A percentile compares a stretch with the other conserved stretches of the same genome.
These are phyloP conservation scores for Etheostoma nigrum DNA, from an alignment of 2,797 vertebrate species.

Conservation along the genomic window DNA sequence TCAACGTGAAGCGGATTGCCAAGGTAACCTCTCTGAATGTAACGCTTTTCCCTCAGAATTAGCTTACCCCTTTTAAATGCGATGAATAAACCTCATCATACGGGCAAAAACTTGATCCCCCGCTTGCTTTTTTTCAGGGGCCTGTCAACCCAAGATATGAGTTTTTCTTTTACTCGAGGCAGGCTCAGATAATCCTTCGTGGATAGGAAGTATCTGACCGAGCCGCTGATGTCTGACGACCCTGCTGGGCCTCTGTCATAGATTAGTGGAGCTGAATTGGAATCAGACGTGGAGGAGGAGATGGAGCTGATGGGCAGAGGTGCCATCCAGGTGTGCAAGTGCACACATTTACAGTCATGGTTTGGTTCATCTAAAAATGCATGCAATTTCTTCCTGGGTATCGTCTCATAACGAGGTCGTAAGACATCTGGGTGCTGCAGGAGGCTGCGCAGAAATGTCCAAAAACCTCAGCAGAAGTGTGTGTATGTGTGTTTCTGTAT, in stretches of 20 bases:
- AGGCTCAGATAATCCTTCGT: slow-evolving; percentile 66
- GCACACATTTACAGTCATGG: slow-evolving; percentile 57
- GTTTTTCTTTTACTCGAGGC: slow-evolving; percentile 25
- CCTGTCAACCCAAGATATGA: slow-evolving; percentile 70
- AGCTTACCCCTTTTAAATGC: slow-evolving; percentile 58
- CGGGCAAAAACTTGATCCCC: slow-evolving; percentile 48
- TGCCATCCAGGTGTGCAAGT: slow-evolving; percentile 60
- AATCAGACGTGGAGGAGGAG: slow-evolving; percentile 50
- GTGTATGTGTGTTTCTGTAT: slow-evolving; percentile 19
- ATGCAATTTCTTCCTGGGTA: slow-evolving; percentile 62
- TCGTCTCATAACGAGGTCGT: slow-evolving; percentile 58
- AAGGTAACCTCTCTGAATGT: slow-evolving; percentile 39
- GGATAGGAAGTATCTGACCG: slow-evolving; percentile 67
- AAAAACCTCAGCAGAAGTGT: slow-evolving; percentile 27
- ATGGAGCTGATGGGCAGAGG: slow-evolving; percentile 48
- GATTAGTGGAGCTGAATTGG: slow-evolving; percentile 69
- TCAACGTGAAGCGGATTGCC: slow-evolving; percentile 20
- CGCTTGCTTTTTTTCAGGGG: slow-evolving; percentile 42
- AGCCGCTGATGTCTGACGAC: slow-evolving; percentile 52
- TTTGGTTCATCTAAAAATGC: slow-evolving; percentile 61
- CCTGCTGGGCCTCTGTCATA: slow-evolving; percentile 51
- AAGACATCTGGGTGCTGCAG: slow-evolving; percentile 37
- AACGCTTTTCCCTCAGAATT: slow-evolving; percentile 43
- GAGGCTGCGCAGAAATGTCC: slow-evolving; percentile 17
- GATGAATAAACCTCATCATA: slow-evolving; percentile 49